These are phyloP conservation scores for Plectropomus leopardus DNA, from an alignment of 2,113 vertebrate species.

Conservation along the genomic window DNA sequence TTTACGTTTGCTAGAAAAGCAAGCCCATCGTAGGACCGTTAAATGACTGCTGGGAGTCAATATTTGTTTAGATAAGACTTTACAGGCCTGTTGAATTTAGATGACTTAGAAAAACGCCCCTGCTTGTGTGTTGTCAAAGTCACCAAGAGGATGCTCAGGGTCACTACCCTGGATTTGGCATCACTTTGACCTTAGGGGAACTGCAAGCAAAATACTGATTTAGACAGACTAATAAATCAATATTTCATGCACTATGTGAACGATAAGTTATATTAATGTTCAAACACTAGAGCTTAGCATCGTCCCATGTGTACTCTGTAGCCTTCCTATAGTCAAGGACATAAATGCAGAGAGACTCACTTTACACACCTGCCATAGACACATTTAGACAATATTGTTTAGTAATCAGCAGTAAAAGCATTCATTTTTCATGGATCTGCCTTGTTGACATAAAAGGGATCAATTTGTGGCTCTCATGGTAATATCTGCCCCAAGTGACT, in stretches of 20 bases:
- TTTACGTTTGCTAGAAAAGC: too few relatives aligned
- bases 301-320: neutral
- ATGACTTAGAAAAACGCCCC: neutral
- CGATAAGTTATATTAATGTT: too few relatives aligned
- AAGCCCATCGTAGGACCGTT: too few relatives aligned
- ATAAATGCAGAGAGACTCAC: neutral
- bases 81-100: neutral
- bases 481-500: neutral
- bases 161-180: slow-evolving; percentile 22
- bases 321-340: slow-evolving; percentile 15
- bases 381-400: neutral
- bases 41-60: rapidly evolving
- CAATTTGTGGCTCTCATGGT: neutral
- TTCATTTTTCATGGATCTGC: neutral
- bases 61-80: rapidly evolving
- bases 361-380: neutral
- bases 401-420: neutral
- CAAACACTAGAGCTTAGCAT: neutral
- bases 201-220: too few relatives aligned
- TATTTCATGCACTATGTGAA: neutral
- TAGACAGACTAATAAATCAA: neutral
- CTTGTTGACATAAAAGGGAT: neutral
- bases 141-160: slow-evolving; percentile 6
- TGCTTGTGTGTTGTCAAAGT: neutral
- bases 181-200: neutral